Conservation (phyloP, 2,888 invertebrate species). For the Hermaeophaga mercurialis region DNA sequence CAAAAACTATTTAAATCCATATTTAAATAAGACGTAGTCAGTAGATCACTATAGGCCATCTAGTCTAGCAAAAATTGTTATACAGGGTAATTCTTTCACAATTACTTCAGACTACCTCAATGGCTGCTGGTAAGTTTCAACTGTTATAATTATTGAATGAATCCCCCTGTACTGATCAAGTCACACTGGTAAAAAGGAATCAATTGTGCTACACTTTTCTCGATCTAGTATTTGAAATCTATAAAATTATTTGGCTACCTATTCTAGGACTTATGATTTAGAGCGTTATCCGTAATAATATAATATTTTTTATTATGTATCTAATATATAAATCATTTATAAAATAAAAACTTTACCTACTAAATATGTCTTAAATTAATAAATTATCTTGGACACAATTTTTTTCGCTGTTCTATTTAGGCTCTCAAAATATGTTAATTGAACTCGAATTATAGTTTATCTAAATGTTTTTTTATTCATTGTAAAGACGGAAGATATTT, state of each 20-base stretch:
- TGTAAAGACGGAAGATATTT: constrained; percentile 48
- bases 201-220: constrained; percentile 16
- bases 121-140: too few relatives aligned
- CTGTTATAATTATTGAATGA: not conserved
- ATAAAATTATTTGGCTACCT: constrained; percentile 41
- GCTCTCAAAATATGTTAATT: constrained; percentile 40
- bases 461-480: constrained; percentile 36
- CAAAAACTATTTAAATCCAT: constrained; percentile 40
- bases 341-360: constrained; percentile 6
- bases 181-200: constrained; percentile 27
- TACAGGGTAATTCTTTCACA: constrained; percentile 10
- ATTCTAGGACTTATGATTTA: constrained; percentile 33
- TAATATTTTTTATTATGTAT: constrained; percentile 41
- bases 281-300: constrained; percentile 37
- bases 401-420: constrained; percentile 49
- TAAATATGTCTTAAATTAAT: constrained; percentile 11
- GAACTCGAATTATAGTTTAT: constrained; percentile 24
- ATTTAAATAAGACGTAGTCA: constrained; percentile 23
- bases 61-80: constrained; percentile 40
- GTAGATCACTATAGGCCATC: constrained; percentile 44
- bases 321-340: constrained; percentile 20
- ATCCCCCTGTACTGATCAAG: not conserved
- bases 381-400: constrained; percentile 35
- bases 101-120: not conserved
- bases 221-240: constrained; percentile 33